Evolutionary conservation across 2,113 vertebrate genomes (phyloP).

Genomic region (Pagrus major): DNA sequence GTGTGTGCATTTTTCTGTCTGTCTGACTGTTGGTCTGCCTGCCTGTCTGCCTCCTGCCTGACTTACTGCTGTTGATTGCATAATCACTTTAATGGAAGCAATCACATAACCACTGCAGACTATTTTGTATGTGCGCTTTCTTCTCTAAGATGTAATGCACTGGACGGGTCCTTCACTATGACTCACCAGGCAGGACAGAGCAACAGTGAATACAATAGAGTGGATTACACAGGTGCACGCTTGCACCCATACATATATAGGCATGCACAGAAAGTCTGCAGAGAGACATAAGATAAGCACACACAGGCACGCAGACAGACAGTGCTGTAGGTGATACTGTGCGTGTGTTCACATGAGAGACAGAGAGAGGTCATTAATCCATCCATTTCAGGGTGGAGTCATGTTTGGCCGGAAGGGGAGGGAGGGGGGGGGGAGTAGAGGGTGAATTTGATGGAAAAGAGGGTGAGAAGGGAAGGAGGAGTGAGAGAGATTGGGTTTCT

Average conservation of each 20-base stretch:
- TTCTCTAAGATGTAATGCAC: constrained; percentile 46
- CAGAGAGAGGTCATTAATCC: constrained; percentile 81
- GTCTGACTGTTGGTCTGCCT: not conserved
- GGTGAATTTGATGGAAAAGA: constrained; percentile 58
- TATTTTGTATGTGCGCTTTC: constrained; percentile 51
- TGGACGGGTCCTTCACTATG: constrained; percentile 44
- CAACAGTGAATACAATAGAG: constrained; percentile 32
- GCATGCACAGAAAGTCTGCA: constrained; percentile 15
- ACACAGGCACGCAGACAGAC: constrained; percentile 20
- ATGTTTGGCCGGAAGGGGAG: constrained; percentile 38
- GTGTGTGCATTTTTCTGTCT: constrained; percentile 21
- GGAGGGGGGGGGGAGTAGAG: constrained; percentile 13
- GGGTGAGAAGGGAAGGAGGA: constrained; percentile 44
- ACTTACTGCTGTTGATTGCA: constrained; percentile 70
- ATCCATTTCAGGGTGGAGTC: constrained; percentile 68
- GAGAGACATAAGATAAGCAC: constrained; percentile 23
- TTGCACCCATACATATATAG: constrained; percentile 1
- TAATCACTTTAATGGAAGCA: constrained; percentile 78
- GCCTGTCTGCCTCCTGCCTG: constrained; percentile 23
- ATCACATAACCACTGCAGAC: constrained; percentile 74
- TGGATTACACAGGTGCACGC: constrained; percentile 17
- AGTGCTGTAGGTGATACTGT: constrained; percentile 30
- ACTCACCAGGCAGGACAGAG: constrained; percentile 53
- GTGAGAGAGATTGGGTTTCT: constrained; percentile 69
- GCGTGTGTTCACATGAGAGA: constrained; percentile 44